These are phyloP conservation scores for Scaptomyza reducta DNA, from an alignment of 2,888 invertebrate genomes.

Conservation along the genomic window DNA sequence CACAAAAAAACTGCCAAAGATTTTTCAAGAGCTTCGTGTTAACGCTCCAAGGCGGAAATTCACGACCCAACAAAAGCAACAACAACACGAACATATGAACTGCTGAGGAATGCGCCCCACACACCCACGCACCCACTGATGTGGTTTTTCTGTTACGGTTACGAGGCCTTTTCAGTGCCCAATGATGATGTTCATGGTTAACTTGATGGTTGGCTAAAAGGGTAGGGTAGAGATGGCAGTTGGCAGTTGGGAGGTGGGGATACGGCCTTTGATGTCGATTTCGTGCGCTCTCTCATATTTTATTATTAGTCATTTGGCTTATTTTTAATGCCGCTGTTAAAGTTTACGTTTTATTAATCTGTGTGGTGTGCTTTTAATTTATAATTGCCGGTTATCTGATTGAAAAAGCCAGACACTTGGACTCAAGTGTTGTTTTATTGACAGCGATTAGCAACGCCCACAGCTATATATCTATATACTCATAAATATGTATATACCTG, in stretches of 20 bases:
- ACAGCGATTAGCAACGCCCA: slow-evolving; percentile 53
- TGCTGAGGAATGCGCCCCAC: slow-evolving; percentile 22
- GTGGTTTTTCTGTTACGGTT: slow-evolving; percentile 30
- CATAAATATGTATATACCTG: not conserved
- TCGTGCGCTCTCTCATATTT: slow-evolving; percentile 66
- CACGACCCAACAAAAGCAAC: slow-evolving; percentile 3
- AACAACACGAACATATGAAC: slow-evolving; percentile 13
- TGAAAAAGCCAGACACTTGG: slow-evolving; percentile 71
- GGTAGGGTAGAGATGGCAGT: slow-evolving; percentile 4
- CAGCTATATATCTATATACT: slow-evolving; percentile 1
- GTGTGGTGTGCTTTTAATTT: slow-evolving; percentile 75
- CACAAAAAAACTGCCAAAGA: slow-evolving; percentile 23
- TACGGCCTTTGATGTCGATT: slow-evolving; percentile 66
- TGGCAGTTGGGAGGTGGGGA: not conserved
- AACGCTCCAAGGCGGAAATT: slow-evolving; percentile 30
- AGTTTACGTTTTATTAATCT: slow-evolving; percentile 77
- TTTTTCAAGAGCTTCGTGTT: slow-evolving; percentile 23
- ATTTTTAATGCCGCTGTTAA: slow-evolving; percentile 71
- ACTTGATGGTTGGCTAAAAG: slow-evolving; percentile 6
- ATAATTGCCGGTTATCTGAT: slow-evolving; percentile 78
- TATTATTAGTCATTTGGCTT: slow-evolving; percentile 77
- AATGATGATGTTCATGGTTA: slow-evolving; percentile 36
- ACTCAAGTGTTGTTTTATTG: slow-evolving; percentile 76
- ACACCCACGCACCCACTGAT: slow-evolving; percentile 30
- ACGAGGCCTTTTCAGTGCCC: slow-evolving; percentile 34